Conservation (phyloP, 2,113 vertebrate species). For the Irena cyanogastra region DNA sequence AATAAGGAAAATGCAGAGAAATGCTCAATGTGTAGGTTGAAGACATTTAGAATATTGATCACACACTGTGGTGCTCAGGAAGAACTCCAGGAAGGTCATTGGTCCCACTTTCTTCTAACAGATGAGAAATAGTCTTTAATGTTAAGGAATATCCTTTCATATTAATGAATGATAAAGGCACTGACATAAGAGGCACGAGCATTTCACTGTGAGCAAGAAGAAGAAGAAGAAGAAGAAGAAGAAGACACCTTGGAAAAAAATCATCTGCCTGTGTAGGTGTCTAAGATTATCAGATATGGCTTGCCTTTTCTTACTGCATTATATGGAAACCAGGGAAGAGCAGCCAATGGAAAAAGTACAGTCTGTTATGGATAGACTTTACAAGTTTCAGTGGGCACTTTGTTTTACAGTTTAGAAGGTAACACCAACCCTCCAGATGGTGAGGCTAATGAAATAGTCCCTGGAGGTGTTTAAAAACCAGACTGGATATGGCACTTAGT, state of each 20-base stretch:
- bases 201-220: not conserved
- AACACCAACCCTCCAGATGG: not conserved
- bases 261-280: not conserved
- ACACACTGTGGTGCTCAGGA: not conserved
- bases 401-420: not conserved
- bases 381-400: not conserved
- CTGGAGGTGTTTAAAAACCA: not conserved
- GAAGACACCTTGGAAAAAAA: not conserved
- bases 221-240: not conserved
- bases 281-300: not conserved
- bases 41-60: not conserved
- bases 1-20: not conserved
- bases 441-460: not conserved
- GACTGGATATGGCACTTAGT: not conserved
- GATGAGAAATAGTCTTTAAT: not conserved
- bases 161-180: constrained; percentile 2
- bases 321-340: not conserved
- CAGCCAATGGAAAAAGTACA: not conserved
- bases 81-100: not conserved
- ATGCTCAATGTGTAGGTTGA: not conserved
- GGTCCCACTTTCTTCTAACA: not conserved
- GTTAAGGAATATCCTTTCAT: not conserved
- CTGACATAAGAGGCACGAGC: not conserved
- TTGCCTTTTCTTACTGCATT: not conserved
- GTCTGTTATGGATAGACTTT: not conserved